phyloP scores from a whole-genome alignment of 2,113 vertebrate species.

The Calyptommatus sinebrachiatus region DNA sequence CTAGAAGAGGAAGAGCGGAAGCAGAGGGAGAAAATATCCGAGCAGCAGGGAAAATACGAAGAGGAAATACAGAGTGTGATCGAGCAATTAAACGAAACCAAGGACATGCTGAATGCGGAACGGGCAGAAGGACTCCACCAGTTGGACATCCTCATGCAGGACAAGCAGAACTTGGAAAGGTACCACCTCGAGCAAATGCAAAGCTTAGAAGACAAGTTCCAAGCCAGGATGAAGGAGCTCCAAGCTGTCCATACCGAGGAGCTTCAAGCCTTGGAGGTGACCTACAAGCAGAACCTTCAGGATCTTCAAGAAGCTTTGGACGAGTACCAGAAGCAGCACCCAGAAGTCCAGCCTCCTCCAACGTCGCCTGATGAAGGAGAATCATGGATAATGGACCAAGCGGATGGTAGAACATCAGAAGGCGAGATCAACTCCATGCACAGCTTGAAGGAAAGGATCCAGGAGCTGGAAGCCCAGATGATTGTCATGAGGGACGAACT shows the following conservation, averaged over 20 bases:
- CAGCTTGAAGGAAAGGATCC: slow-evolving; percentile 83
- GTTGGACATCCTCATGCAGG: slow-evolving; percentile 74
- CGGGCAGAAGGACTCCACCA: slow-evolving; percentile 72
- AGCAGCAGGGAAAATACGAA: slow-evolving; percentile 74
- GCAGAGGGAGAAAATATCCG: slow-evolving; percentile 72
- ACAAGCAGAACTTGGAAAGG: slow-evolving; percentile 78
- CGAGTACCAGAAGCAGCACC: slow-evolving; percentile 58
- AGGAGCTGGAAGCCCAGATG: slow-evolving; percentile 91
- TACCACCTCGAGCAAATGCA: slow-evolving; percentile 79
- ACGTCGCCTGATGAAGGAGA: neutral
- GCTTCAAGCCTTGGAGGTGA: slow-evolving; percentile 78
- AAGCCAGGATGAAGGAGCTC: slow-evolving; percentile 81
- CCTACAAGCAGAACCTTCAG: slow-evolving; percentile 78
- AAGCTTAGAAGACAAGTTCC: slow-evolving; percentile 83
- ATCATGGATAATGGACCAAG: slow-evolving; percentile 39
- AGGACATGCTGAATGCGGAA: slow-evolving; percentile 77
- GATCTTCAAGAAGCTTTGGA: slow-evolving; percentile 69
- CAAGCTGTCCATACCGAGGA: slow-evolving; percentile 81
- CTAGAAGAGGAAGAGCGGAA: slow-evolving; percentile 73
- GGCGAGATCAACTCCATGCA: slow-evolving; percentile 73
- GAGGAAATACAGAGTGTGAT: slow-evolving; percentile 75
- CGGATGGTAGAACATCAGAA: neutral
- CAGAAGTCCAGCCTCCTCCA: neutral
- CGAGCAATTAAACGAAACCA: slow-evolving; percentile 70
- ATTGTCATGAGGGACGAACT: slow-evolving; percentile 88